Percentiles rank a stretch among this genome's conserved stretches.
Conservation (phyloP, 2,888 invertebrate genomes). For the Hemithea aestivaria region DNA sequence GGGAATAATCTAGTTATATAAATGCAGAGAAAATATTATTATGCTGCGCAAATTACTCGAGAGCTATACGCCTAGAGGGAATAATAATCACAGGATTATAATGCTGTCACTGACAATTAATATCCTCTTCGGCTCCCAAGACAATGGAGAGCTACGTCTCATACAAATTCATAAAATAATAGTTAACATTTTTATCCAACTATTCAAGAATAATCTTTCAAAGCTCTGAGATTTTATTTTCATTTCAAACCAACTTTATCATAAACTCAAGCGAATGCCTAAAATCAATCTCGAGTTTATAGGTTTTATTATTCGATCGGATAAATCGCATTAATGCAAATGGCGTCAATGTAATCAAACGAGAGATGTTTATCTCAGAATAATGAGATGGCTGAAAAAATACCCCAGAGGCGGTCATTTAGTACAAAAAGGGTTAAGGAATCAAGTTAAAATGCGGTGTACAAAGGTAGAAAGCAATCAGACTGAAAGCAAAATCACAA, state of each 20-base stretch:
- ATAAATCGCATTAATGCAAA: conserved; percentile 17
- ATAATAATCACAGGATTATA: conserved; percentile 17
- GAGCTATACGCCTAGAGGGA: conserved; percentile 13
- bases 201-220: conserved; percentile 10
- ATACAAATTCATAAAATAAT: conserved; percentile 6
- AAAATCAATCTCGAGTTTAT: conserved; percentile 16
- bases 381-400: conserved; percentile 16
- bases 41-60: conserved; percentile 14
- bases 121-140: conserved; percentile 20
- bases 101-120: conserved; percentile 25
- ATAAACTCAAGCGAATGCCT: conserved; percentile 6
- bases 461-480: conserved; percentile 20
- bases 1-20: too few species aligned
- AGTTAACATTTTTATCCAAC: conserved; percentile 6
- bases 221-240: conserved; percentile 11
- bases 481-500: conserved; percentile 14
- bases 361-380: conserved; percentile 18
- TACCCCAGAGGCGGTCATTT: conserved; percentile 14
- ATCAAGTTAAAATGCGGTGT: conserved; percentile 20
- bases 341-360: conserved; percentile 18
- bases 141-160: conserved; percentile 1
- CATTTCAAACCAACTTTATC: conserved; percentile 13
- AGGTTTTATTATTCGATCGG: conserved; percentile 17
- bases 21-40: too few species aligned
- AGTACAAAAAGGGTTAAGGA: conserved; percentile 19